Evolutionary conservation across 2,113 vertebrate genomes (phyloP).

Genomic region (Rostratula benghalensis): DNA sequence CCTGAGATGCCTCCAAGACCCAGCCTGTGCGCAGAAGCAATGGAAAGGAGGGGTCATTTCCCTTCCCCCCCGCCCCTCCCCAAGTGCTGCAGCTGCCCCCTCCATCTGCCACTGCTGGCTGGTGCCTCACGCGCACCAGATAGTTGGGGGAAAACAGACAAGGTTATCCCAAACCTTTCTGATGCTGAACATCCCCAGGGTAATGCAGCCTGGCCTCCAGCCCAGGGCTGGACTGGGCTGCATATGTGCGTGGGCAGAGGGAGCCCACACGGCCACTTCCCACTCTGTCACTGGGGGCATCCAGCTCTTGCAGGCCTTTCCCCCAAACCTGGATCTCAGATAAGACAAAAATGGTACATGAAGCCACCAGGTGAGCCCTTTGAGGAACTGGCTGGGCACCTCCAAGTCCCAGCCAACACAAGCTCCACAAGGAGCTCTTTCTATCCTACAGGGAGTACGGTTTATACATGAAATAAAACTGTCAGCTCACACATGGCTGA

Average conservation of each 20-base stretch:
- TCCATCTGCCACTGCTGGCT: not conserved
- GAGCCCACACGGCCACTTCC: not conserved
- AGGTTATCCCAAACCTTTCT: not conserved
- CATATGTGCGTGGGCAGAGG: not conserved
- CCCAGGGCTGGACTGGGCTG: not conserved
- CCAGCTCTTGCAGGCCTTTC: rapidly evolving
- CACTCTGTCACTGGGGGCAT: not conserved
- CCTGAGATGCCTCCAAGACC: not conserved
- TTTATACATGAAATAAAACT: not conserved
- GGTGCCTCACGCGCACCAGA: not conserved
- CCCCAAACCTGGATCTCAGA: not conserved
- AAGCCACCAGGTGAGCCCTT: not conserved
- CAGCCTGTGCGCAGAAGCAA: not conserved
- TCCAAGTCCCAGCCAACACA: not conserved
- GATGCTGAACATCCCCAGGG: not conserved
- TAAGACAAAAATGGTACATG: not conserved
- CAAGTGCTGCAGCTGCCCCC: not conserved
- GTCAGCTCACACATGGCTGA: rapidly evolving
- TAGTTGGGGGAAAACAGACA: not conserved
- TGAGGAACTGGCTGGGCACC: not conserved
- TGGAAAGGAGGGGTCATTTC: not conserved
- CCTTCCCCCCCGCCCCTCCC: not conserved
- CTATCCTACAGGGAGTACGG: not conserved
- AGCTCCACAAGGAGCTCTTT: not conserved
- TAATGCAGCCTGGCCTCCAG: not conserved